Percentiles rank a stretch among this genome's conserved stretches.
phyloP scores from a whole-genome alignment of 2,113 vertebrate species.

The Triplophysa rosa region DNA sequence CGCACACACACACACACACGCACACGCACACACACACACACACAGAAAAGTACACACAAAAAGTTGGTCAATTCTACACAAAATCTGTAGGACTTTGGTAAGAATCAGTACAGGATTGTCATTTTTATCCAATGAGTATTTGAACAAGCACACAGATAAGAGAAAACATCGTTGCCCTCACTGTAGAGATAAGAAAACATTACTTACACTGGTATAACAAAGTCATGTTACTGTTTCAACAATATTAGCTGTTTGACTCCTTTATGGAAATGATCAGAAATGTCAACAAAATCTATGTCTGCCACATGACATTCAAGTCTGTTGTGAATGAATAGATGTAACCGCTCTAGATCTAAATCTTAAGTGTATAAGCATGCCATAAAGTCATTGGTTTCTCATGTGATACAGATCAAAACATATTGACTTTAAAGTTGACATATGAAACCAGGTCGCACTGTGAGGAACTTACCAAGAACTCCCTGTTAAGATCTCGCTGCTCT shows the following conservation, averaged over 20 bases:
- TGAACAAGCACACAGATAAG: constrained; percentile 18
- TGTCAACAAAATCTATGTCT: not conserved
- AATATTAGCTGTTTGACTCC: not conserved
- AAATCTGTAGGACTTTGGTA: not conserved
- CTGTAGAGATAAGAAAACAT: not conserved
- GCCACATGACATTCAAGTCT: not conserved
- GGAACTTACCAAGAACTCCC: constrained; percentile 1
- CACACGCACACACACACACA: constrained; percentile 31
- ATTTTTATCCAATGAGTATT: constrained; percentile 4
- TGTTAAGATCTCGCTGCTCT: constrained; percentile 16
- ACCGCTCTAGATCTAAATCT: constrained; percentile 39
- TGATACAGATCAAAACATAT: constrained; percentile 32
- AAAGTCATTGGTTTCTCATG: constrained; percentile 29
- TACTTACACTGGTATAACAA: constrained; percentile 1
- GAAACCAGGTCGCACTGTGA: constrained; percentile 9
- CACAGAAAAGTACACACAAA: constrained; percentile 2
- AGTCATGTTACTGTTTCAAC: constrained; percentile 5
- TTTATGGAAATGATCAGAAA: constrained; percentile 3
- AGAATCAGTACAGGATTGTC: not conserved
- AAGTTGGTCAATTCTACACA: not conserved
- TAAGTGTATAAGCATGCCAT: constrained; percentile 2
- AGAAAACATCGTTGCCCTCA: not conserved
- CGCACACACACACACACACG: constrained; percentile 30
- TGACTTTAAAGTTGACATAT: constrained; percentile 32
- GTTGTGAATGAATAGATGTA: constrained; percentile 19